Conservation (phyloP, 2,113 vertebrate genomes). For the Serinus canaria region DNA sequence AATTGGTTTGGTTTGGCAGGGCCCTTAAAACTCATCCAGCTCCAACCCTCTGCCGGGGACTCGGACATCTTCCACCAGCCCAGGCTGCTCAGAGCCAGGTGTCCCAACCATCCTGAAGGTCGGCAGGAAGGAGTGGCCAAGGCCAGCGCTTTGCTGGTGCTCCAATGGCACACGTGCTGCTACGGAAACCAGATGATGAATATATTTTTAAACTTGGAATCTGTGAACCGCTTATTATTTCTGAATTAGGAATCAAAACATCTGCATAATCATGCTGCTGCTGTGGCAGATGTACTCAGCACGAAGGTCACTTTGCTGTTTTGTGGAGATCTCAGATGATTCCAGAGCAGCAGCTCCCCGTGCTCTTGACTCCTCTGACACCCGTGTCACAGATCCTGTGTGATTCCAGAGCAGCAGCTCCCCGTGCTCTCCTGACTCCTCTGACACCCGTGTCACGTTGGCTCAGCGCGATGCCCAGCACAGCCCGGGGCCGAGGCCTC, state of each 20-base stretch:
- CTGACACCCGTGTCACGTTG: not conserved
- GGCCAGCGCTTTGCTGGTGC: not conserved
- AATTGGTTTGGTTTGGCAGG: not conserved
- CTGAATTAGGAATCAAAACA: conserved; percentile 74
- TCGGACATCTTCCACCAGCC: not conserved
- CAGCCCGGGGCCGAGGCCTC: not conserved
- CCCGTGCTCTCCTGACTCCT: not conserved
- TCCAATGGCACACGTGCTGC: not conserved
- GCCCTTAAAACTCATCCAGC: not conserved
- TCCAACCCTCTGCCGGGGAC: not conserved
- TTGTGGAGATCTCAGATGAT: fast-evolving
- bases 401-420: not conserved
- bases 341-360: not conserved
- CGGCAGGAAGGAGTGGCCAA: not conserved
- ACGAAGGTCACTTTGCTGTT: conserved; percentile 45
- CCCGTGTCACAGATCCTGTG: not conserved
- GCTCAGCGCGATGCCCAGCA: not conserved
- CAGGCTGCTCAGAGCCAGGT: not conserved
- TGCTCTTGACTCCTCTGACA: not conserved
- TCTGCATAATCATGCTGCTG: conserved; percentile 46
- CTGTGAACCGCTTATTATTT: conserved; percentile 71
- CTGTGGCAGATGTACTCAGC: conserved; percentile 45
- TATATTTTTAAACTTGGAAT: conserved; percentile 78
- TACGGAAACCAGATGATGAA: conserved; percentile 50
- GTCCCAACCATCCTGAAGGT: not conserved